A percentile compares a stretch with the other conserved stretches of the same genome.
These are phyloP conservation scores for Lithosia quadra DNA, from an alignment of 2,888 invertebrate species.

Conservation along the genomic window DNA sequence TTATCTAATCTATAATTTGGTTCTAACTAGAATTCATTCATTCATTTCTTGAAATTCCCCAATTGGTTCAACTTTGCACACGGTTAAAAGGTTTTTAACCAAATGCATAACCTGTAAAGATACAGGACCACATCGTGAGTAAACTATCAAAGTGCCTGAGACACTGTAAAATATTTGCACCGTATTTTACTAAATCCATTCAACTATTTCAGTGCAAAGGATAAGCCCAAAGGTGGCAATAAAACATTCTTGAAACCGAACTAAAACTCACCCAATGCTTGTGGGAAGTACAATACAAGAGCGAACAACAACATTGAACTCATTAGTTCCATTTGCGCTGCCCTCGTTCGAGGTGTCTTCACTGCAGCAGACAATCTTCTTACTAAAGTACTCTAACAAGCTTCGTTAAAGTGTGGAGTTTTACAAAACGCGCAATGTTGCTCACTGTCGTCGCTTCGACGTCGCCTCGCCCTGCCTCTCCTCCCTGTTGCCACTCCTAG, in stretches of 20 bases:
- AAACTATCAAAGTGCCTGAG: too few species aligned
- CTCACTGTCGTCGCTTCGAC: constrained; percentile 50
- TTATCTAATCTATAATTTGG: too few species aligned
- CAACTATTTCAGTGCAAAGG: not conserved
- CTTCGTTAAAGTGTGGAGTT: constrained; percentile 78
- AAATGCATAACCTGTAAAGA: too few species aligned
- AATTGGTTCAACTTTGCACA: too few species aligned
- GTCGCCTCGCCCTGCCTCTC: constrained; percentile 40
- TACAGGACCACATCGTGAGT: too few species aligned
- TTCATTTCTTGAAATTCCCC: too few species aligned
- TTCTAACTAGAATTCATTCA: too few species aligned
- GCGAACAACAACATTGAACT: constrained; percentile 76
- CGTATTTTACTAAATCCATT: not conserved
- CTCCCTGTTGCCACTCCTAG: constrained; percentile 38
- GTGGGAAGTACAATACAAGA: constrained; percentile 65
- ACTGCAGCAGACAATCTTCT: constrained; percentile 77
- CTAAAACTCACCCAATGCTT: constrained; percentile 68
- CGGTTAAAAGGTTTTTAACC: too few species aligned
- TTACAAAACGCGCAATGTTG: constrained; percentile 68
- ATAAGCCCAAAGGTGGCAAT: constrained; percentile 11
- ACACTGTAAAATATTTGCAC: too few species aligned
- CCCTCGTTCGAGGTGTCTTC: constrained; percentile 71
- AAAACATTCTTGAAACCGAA: constrained; percentile 19
- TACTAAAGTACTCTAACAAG: constrained; percentile 81
- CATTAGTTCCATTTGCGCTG: constrained; percentile 81